Percentiles rank a stretch among this genome's conserved stretches.
phyloP scores from a whole-genome alignment of 2,888 invertebrate species.

The Colletes collaris region DNA sequence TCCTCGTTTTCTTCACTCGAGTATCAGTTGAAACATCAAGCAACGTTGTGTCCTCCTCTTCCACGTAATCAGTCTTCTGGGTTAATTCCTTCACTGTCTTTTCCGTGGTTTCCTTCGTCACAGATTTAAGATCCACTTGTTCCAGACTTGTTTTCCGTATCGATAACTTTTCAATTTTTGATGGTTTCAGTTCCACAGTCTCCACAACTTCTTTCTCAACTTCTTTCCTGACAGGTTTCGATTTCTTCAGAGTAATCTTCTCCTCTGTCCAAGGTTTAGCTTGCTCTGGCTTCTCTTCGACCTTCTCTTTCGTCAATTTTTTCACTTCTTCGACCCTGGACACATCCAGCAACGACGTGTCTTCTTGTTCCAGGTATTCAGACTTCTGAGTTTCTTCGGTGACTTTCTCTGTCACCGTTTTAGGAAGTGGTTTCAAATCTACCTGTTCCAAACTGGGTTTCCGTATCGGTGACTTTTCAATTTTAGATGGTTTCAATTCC shows the following conservation, averaged over 20 bases:
- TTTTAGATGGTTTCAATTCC: slow-evolving; percentile 86
- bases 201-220: slow-evolving; percentile 82
- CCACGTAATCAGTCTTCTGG: slow-evolving; percentile 76
- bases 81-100: slow-evolving; percentile 34
- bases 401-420: slow-evolving; percentile 45
- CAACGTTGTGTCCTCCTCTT: slow-evolving; percentile 63
- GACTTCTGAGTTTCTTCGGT: slow-evolving; percentile 42
- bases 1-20: slow-evolving; percentile 46
- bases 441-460: slow-evolving; percentile 83
- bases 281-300: slow-evolving; percentile 43
- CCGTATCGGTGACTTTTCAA: slow-evolving; percentile 65
- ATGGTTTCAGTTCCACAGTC: slow-evolving; percentile 85
- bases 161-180: slow-evolving; percentile 82
- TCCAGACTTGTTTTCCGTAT: slow-evolving; percentile 79
- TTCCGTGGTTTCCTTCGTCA: slow-evolving; percentile 60
- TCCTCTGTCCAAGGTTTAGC: slow-evolving; percentile 75
- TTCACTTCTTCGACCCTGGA: slow-evolving; percentile 42
- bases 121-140: slow-evolving; percentile 84
- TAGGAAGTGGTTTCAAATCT: slow-evolving; percentile 83
- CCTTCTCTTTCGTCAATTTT: slow-evolving; percentile 51
- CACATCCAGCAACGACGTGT: slow-evolving; percentile 50
- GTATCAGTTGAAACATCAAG: slow-evolving; percentile 39
- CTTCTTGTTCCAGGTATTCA: slow-evolving; percentile 74
- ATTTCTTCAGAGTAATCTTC: slow-evolving; percentile 83
- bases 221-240: slow-evolving; percentile 82